phyloP scores from a whole-genome alignment of 2,113 vertebrate genomes.

The Anolis carolinensis region DNA sequence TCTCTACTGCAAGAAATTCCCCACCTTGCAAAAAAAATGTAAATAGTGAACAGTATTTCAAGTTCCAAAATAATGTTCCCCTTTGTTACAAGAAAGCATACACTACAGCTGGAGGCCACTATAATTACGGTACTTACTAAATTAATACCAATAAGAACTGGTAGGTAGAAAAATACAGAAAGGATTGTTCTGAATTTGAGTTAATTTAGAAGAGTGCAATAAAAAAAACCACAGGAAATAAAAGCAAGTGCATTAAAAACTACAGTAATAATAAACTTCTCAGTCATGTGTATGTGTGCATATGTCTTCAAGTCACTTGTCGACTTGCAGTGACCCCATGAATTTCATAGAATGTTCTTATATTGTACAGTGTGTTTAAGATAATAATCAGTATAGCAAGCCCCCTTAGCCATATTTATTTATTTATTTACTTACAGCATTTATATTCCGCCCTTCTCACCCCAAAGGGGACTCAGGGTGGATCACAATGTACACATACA shows the following conservation, averaged over 20 bases:
- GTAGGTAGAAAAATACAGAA: not conserved
- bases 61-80: not conserved
- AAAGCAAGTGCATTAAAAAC: no score
- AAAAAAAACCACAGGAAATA: not conserved
- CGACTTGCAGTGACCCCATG: no score
- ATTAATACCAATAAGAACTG: constrained; percentile 1
- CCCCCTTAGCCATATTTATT: no score
- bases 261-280: no score
- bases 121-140: not conserved
- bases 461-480: no score
- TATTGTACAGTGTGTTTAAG: not conserved
- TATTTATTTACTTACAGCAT: no score
- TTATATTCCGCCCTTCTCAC: no score
- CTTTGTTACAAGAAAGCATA: not conserved
- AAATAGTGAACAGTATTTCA: not conserved
- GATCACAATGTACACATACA: no score
- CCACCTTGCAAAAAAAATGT: constrained; percentile 1
- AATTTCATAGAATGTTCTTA: not conserved
- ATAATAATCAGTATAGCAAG: no score
- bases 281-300: no score
- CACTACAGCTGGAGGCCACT: not conserved
- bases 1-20: not conserved
- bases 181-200: not conserved
- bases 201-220: not conserved
- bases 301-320: no score